Conservation (phyloP, 2,113 vertebrate species). For the Chaetops frenatus region DNA sequence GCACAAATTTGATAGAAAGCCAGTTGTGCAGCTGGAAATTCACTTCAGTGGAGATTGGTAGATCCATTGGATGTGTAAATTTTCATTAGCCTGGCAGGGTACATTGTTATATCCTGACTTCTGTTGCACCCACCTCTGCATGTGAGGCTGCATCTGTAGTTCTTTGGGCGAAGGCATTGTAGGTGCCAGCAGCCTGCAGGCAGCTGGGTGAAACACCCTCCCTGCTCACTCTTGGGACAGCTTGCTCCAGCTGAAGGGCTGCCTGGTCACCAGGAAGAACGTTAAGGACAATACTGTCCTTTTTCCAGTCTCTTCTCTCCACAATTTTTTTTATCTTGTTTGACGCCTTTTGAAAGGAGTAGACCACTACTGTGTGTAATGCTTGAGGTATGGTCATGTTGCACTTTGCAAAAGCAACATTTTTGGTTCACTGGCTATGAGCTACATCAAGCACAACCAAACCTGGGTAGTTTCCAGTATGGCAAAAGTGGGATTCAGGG, state of each 20-base stretch:
- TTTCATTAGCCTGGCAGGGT: not conserved
- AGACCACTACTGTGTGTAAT: not conserved
- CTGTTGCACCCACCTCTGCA: rapidly evolving
- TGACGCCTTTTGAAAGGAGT: not conserved
- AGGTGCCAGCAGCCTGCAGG: not conserved
- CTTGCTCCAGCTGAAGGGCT: not conserved
- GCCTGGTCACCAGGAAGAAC: not conserved
- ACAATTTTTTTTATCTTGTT: not conserved
- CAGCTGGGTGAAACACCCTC: not conserved
- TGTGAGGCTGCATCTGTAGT: not conserved
- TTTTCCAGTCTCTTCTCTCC: not conserved
- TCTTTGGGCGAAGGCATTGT: not conserved
- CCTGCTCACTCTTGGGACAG: not conserved
- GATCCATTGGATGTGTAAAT: not conserved
- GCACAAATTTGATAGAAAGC: not conserved
- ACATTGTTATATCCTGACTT: not conserved
- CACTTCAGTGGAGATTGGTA: not conserved
- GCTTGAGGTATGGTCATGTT: not conserved
- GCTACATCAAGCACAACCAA: not conserved
- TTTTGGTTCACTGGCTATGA: not conserved
- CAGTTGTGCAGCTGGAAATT: too few relatives aligned
- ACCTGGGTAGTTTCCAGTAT: not conserved
- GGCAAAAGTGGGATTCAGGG: not conserved
- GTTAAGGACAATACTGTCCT: not conserved
- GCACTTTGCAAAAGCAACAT: not conserved